phyloP scores from a whole-genome alignment of 2,888 invertebrate genomes.

The Drosophila dives region DNA sequence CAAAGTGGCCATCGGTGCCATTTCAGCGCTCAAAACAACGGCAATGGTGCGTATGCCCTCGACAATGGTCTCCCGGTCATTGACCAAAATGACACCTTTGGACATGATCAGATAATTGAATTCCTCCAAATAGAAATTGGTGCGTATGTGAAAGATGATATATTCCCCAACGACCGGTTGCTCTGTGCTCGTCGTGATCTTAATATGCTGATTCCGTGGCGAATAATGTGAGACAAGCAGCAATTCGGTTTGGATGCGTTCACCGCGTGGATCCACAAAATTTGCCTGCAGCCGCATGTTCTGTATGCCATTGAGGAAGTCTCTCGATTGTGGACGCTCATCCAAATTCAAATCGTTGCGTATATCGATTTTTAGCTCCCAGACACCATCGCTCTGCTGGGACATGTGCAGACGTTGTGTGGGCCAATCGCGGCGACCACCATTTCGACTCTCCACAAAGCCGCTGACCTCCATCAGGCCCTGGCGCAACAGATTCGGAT shows the following conservation, averaged over 20 bases:
- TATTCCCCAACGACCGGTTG: constrained; percentile 96
- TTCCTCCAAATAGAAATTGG: constrained; percentile 94
- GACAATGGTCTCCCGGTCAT: constrained; percentile 93
- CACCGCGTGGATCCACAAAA: constrained; percentile 88
- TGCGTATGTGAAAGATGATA: constrained; percentile 96
- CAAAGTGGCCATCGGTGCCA: constrained; percentile 96
- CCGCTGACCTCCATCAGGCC: constrained; percentile 89
- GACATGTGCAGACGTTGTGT: constrained; percentile 88
- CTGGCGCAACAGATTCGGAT: constrained; percentile 87
- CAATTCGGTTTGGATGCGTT: constrained; percentile 89
- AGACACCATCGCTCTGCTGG: constrained; percentile 90
- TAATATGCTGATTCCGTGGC: constrained; percentile 92
- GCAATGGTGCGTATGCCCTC: constrained; percentile 92
- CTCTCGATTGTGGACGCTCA: constrained; percentile 87
- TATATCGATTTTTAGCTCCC: constrained; percentile 93
- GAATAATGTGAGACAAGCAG: constrained; percentile 92
- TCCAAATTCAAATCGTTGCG: constrained; percentile 87
- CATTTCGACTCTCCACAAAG: constrained; percentile 87
- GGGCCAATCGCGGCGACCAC: constrained; percentile 89
- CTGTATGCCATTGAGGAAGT: constrained; percentile 88
- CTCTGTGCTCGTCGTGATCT: constrained; percentile 92
- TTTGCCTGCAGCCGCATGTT: constrained; percentile 87
- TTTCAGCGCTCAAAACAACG: constrained; percentile 92
- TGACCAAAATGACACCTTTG: constrained; percentile 94
- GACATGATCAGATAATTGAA: constrained; percentile 97